These are phyloP conservation scores for Phenacoccus solenopsis DNA, from an alignment of 1,140 invertebrate species.

Conservation along the genomic window DNA sequence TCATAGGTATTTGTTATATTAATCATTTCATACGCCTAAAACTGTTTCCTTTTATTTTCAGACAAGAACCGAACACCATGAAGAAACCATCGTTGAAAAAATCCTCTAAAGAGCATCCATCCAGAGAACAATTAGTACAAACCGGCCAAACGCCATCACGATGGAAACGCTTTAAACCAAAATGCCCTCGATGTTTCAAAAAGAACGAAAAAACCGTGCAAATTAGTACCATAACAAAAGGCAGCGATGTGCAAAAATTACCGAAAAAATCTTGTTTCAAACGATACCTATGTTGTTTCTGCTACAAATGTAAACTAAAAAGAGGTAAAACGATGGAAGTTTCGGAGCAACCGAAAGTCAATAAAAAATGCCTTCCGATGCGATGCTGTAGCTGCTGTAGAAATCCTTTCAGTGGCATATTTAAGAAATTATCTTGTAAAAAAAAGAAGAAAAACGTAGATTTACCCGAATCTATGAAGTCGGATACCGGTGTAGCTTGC, in stretches of 20 bases:
- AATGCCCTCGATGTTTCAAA: not conserved
- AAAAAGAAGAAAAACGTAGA: not conserved
- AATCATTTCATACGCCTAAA: too few species aligned
- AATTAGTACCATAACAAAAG: not conserved
- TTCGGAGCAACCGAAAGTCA: not conserved
- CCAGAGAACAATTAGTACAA: not conserved
- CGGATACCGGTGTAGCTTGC: not conserved
- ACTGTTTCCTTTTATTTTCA: too few species aligned
- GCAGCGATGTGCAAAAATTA: not conserved
- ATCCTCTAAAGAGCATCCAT: not conserved
- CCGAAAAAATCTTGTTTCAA: not conserved
- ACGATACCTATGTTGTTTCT: not conserved
- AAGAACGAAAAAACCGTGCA: not conserved
- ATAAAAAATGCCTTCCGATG: not conserved
- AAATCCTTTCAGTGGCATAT: not conserved
- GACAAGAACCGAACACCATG: not conserved
- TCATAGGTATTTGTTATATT: too few species aligned
- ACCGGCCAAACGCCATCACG: not conserved
- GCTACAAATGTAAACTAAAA: constrained; percentile 5
- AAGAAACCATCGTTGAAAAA: not conserved
- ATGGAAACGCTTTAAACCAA: not conserved
- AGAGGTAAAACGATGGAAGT: not conserved
- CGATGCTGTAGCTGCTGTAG: not conserved
- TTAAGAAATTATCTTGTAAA: not conserved
- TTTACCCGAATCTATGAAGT: not conserved